Percentiles rank a stretch among this genome's conserved stretches.
phyloP scores from a whole-genome alignment of 2,888 invertebrate genomes.

The Drosophila nr. fundita region DNA sequence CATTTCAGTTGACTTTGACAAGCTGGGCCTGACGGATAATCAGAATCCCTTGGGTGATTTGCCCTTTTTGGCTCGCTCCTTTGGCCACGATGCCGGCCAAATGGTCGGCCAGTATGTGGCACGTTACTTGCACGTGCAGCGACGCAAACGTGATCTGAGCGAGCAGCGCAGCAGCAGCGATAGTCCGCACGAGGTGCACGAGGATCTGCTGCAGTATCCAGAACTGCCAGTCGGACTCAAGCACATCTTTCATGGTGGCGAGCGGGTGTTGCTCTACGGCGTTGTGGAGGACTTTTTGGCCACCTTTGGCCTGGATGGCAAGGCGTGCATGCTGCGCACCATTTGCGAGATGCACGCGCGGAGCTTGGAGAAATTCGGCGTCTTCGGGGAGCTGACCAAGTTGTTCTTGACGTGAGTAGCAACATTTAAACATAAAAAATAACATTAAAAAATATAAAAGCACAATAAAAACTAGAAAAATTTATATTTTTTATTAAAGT shows the following conservation, averaged over 20 bases:
- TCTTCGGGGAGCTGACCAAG: constrained; percentile 92
- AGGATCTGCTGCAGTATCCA: constrained; percentile 74
- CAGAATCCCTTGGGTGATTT: constrained; percentile 93
- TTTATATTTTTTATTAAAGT: too few species aligned
- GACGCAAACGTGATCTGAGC: constrained; percentile 85
- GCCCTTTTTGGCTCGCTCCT: constrained; percentile 90
- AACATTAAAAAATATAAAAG: neutral
- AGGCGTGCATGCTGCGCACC: constrained; percentile 92
- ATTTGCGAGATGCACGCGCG: constrained; percentile 95
- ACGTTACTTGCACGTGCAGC: constrained; percentile 88
- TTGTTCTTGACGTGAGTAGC: constrained; percentile 91
- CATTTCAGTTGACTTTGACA: constrained; percentile 91
- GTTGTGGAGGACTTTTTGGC: constrained; percentile 92
- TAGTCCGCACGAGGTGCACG: constrained; percentile 59
- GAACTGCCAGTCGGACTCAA: constrained; percentile 85
- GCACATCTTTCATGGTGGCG: constrained; percentile 91
- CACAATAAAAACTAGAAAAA: rapidly evolving
- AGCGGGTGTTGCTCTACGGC: constrained; percentile 91
- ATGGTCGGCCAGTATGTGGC: constrained; percentile 89
- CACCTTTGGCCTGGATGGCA: constrained; percentile 93
- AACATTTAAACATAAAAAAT: neutral
- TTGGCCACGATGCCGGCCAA: constrained; percentile 90
- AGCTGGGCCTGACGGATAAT: constrained; percentile 94
- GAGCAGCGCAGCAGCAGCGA: constrained; percentile 61
- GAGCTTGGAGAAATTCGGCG: constrained; percentile 91